Base-by-base conservation (phyloP, 2,797 vertebrate genomes). In the Malacoctenus gilli region DNA sequence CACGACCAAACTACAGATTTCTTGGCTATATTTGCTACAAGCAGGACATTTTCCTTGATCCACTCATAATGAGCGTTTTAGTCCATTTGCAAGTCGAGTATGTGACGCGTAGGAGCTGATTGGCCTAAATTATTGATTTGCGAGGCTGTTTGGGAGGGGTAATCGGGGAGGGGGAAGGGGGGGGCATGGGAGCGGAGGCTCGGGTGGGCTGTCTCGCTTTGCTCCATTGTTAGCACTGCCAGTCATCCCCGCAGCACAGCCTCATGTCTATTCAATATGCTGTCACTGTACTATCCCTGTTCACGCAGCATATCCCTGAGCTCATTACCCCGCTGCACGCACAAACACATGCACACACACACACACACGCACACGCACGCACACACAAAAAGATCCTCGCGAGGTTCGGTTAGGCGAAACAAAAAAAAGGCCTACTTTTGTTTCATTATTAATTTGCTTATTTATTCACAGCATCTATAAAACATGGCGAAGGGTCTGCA, bases 381-480 rank as follows among this genome's bases (percentile, higher is more conserved):
- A 25, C 23, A 25, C 23, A 25, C 8, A 4, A 10, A 28, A 23
- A 30, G 15, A 34, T 4, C 8, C 2, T 10, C 30, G 12, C 30
- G 12, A 32, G 30, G 30, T 11, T 11, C 4, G 3, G 8, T 3
- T 31, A 9, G 28, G 51, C 19, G 8, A 11, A 21, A 21, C 56
- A 43, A 5, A 31, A 75, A 79, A 70, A 78, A 76, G 79, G 50
- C 1, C 56, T 52, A 67, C 72, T 76, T 77, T 85, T 76, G 69
- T 85, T 87, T 73, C 78, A 87, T 84, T 87, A 89, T 87, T 86
- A 76, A 87, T 80, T 86, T 77, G 66, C 59, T 78, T 84, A 82
- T 85, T 81, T 85, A 87, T 87, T 83, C 77, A 84, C 60, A 39
- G 62, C 81, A 78, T 85, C 71, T 83, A 74, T 85, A 76, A 83